Percentiles rank a stretch among this genome's conserved stretches.
phyloP scores from a whole-genome alignment of 2,797 vertebrate genomes.

The Echeneis naucrates region DNA sequence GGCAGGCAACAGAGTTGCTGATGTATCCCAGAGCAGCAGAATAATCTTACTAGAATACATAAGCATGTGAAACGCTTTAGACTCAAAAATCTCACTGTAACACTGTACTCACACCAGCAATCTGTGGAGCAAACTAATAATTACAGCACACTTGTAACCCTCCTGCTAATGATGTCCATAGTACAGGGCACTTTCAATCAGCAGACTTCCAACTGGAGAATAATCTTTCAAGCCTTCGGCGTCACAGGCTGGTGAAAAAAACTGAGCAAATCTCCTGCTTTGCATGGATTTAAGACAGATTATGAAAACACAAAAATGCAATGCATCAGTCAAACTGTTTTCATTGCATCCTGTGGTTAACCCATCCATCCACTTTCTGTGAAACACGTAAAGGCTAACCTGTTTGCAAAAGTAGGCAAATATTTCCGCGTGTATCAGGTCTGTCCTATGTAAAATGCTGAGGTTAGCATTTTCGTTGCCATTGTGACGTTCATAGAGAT shows the following conservation, averaged over 20 bases:
- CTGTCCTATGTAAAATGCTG: constrained; percentile 25
- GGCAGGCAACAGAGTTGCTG: constrained; percentile 13
- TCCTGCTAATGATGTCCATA: constrained; percentile 62
- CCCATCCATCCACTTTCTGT: constrained; percentile 33
- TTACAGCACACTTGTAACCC: constrained; percentile 65
- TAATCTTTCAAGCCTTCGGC: constrained; percentile 76
- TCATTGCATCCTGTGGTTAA: constrained; percentile 60
- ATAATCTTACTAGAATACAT: constrained; percentile 49
- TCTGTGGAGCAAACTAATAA: constrained; percentile 53
- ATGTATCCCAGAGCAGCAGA: constrained; percentile 41
- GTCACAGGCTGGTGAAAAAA: constrained; percentile 69
- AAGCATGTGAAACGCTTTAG: constrained; percentile 26
- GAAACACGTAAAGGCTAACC: constrained; percentile 7
- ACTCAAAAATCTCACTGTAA: constrained; percentile 51
- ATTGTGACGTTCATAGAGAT: constrained; percentile 9
- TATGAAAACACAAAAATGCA: constrained; percentile 75
- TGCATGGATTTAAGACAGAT: constrained; percentile 74
- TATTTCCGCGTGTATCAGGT: constrained; percentile 18
- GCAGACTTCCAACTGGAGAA: constrained; percentile 68
- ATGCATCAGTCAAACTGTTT: constrained; percentile 58
- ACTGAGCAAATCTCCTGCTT: constrained; percentile 75
- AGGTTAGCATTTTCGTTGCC: constrained; percentile 33
- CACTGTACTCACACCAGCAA: constrained; percentile 35
- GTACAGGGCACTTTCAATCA: constrained; percentile 77
- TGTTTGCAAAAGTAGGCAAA: constrained; percentile 40